Conservation (phyloP, 2,797 vertebrate species). For the Cyclura pinguis region DNA sequence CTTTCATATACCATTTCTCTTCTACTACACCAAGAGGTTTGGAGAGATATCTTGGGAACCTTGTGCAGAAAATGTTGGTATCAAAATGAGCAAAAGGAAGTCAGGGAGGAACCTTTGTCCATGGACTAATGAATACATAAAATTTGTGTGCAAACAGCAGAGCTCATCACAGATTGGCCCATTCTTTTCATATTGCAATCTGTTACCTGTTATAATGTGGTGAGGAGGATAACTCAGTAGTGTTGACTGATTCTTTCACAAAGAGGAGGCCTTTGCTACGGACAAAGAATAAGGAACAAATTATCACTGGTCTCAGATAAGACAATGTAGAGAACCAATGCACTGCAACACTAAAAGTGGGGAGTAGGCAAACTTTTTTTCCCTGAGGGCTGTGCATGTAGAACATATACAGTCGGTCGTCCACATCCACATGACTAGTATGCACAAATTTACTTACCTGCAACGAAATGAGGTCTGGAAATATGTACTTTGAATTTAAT, state of each 20-base stretch:
- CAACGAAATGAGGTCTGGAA: too few relatives aligned
- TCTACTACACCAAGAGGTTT: neutral
- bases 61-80: too few relatives aligned
- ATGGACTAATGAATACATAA: neutral
- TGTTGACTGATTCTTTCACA: slow-evolving; percentile 88
- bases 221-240: slow-evolving; percentile 71
- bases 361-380: too few relatives aligned
- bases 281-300: slow-evolving; percentile 16
- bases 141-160: neutral
- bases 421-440: too few relatives aligned
- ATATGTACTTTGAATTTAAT: too few relatives aligned
- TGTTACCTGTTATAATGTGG: slow-evolving; percentile 69
- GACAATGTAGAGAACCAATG: too few relatives aligned
- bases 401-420: neutral
- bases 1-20: neutral
- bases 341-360: too few relatives aligned
- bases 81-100: neutral
- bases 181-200: too few relatives aligned
- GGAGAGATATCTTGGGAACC: neutral
- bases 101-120: neutral
- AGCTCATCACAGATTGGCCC: too few relatives aligned
- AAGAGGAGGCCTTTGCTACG: slow-evolving; percentile 81
- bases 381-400: neutral
- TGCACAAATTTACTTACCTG: too few relatives aligned
- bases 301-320: too few relatives aligned